These are phyloP conservation scores for Malachius bipustulatus DNA, from an alignment of 2,888 invertebrate species.

Conservation along the genomic window DNA sequence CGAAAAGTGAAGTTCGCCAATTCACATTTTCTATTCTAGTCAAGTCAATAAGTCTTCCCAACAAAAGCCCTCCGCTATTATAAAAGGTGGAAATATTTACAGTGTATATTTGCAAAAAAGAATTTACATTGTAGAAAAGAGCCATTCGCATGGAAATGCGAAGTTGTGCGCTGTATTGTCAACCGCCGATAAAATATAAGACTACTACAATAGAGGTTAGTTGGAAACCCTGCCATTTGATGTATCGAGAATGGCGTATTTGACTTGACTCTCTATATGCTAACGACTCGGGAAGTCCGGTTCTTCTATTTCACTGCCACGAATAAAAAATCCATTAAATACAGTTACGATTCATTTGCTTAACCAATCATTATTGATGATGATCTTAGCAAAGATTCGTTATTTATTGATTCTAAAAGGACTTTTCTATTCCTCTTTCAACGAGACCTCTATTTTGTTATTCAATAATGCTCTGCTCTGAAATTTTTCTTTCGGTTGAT, in stretches of 20 bases:
- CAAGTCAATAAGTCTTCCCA: conserved; percentile 25
- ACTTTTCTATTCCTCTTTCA: too few relatives aligned
- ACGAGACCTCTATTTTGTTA: too few relatives aligned
- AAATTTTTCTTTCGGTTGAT: too few relatives aligned
- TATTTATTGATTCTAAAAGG: too few relatives aligned
- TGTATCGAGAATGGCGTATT: conserved; percentile 33
- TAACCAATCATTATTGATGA: conserved; percentile 13
- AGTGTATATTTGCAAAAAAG: conserved; percentile 33
- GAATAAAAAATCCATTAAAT: conserved; percentile 34
- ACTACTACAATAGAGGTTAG: conserved; percentile 37
- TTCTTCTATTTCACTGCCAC: conserved; percentile 34
- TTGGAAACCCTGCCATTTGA: conserved; percentile 26
- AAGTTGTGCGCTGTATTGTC: conserved; percentile 33
- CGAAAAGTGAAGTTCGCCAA: not conserved
- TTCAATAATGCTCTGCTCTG: too few relatives aligned
- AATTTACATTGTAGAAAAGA: conserved; percentile 37
- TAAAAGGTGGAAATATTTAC: conserved; percentile 36
- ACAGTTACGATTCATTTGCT: conserved; percentile 24
- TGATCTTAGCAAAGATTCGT: too few relatives aligned
- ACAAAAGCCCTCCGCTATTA: conserved; percentile 31
- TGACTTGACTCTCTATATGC: conserved; percentile 30
- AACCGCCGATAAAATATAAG: conserved; percentile 39
- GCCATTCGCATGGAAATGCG: conserved; percentile 39
- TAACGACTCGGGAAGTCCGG: conserved; percentile 36
- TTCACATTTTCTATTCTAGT: conserved; percentile 15